phyloP scores from a whole-genome alignment of 2,113 vertebrate species.

The Sorex araneus region DNA sequence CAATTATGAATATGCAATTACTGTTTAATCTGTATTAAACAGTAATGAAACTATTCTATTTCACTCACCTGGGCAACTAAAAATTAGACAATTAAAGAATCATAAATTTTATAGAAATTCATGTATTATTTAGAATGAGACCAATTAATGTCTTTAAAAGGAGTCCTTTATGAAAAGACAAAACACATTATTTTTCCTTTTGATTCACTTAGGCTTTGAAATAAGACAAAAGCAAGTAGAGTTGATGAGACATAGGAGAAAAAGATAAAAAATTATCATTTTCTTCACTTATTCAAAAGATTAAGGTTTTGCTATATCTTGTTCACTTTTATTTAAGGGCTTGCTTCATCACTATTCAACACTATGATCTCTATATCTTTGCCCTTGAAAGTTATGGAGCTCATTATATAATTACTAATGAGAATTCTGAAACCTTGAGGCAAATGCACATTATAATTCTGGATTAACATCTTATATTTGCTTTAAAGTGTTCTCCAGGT shows the following conservation, averaged over 20 bases:
- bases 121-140: not conserved
- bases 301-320: not conserved
- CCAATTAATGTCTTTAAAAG: not conserved
- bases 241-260: not conserved
- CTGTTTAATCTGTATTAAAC: not conserved
- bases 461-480: not conserved
- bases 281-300: not conserved
- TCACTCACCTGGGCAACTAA: not conserved
- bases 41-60: not conserved
- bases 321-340: not conserved
- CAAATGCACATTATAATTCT: not conserved
- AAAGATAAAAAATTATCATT: not conserved
- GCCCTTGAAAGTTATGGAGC: not conserved
- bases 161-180: not conserved
- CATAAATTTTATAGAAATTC: conserved; percentile 1
- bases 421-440: not conserved
- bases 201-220: not conserved
- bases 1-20: not conserved
- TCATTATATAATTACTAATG: not conserved
- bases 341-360: not conserved
- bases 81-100: not conserved
- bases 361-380: not conserved
- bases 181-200: not conserved
- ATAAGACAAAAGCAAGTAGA: not conserved
- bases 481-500: not conserved